These are phyloP conservation scores for Spongilla lacustris DNA, from an alignment of 37 sponge, comb jelly and placozoan species.

Conservation along the genomic window DNA sequence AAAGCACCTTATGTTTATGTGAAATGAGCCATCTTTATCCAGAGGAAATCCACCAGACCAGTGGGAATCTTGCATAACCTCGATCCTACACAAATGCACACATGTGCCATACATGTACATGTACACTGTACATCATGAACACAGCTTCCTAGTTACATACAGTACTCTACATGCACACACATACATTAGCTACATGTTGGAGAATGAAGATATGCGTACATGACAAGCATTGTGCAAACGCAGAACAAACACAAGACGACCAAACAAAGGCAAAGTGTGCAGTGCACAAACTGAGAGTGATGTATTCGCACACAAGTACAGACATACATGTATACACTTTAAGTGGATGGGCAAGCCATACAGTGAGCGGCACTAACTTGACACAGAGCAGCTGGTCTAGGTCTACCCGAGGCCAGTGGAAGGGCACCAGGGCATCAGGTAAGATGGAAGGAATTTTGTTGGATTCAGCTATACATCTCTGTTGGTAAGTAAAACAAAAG, in stretches of 20 bases:
- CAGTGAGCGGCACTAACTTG: constrained; percentile 22
- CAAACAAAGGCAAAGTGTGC: too few relatives aligned
- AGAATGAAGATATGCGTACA: too few relatives aligned
- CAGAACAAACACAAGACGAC: too few relatives aligned
- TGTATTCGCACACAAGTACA: background rate
- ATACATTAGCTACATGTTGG: too few relatives aligned
- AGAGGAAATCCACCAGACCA: constrained; percentile 95
- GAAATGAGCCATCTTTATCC: constrained; percentile 61
- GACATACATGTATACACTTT: background rate
- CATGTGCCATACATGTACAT: background rate
- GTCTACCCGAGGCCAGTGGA: constrained; percentile 92
- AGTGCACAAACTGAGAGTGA: background rate
- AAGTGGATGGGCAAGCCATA: too few relatives aligned
- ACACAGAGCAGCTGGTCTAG: constrained; percentile 87
- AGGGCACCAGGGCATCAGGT: constrained; percentile 81
- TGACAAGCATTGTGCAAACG: too few relatives aligned
- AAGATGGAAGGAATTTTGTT: constrained; percentile 49
- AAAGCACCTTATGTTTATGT: constrained; percentile 77
- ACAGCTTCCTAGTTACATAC: background rate
- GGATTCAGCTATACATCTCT: background rate
- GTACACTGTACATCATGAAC: background rate
- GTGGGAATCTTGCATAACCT: constrained; percentile 75
- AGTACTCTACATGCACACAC: too few relatives aligned
- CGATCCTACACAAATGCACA: constrained; percentile 35
- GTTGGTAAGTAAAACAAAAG: background rate